Evolutionary conservation across 2,797 vertebrate species (phyloP).

Genomic region (Mus caroli): DNA sequence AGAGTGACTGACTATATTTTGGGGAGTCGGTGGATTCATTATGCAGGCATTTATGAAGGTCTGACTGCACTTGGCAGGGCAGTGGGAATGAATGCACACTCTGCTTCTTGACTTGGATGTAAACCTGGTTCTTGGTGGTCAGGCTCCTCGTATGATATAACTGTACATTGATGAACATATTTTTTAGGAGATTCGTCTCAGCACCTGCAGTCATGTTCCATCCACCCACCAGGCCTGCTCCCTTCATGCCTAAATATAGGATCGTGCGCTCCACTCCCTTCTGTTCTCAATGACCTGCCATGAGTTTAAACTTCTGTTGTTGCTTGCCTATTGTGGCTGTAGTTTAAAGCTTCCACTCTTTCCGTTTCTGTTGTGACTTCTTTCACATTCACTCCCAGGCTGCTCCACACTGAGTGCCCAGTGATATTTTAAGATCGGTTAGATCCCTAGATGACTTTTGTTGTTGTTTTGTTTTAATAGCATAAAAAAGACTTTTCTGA

Average conservation of each 20-base stretch:
- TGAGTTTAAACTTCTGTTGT: neutral
- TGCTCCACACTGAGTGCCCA: neutral
- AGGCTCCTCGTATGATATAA: neutral
- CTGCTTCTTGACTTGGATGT: conserved; percentile 32
- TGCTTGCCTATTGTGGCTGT: neutral
- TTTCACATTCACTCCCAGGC: neutral
- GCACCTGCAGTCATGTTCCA: neutral
- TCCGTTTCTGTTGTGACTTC: neutral
- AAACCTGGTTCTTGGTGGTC: neutral
- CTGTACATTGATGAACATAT: conserved; percentile 33
- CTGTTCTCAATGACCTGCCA: neutral
- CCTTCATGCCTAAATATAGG: neutral
- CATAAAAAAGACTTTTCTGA: neutral
- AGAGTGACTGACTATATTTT: conserved; percentile 21
- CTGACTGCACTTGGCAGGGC: neutral
- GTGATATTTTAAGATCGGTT: neutral
- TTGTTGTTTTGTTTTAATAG: neutral
- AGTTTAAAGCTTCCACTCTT: neutral
- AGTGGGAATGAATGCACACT: conserved; percentile 16
- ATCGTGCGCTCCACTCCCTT: neutral
- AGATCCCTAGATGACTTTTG: neutral
- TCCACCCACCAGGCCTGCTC: neutral
- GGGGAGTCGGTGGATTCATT: conserved; percentile 14
- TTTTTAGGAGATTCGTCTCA: conserved; percentile 31
- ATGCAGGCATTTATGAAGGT: neutral